Evolutionary conservation across 1,140 invertebrate species (phyloP).

Genomic region (Procambarus clarkii): DNA sequence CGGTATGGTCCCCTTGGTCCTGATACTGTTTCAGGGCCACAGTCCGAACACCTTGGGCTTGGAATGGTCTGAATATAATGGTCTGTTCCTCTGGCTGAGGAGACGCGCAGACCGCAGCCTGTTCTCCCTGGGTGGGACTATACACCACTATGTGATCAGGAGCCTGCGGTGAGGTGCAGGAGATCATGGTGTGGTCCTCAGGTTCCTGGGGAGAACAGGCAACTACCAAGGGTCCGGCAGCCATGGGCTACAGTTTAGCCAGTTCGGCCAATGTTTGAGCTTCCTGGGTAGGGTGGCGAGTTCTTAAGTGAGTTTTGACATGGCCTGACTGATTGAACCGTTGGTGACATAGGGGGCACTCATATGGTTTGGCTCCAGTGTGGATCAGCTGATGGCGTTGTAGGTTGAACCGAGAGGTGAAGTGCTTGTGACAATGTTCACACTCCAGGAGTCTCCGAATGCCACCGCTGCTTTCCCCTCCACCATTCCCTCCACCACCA

Average conservation of each 20-base stretch:
- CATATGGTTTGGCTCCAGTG: conserved; percentile 76
- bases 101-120: conserved; percentile 52
- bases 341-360: conserved; percentile 79
- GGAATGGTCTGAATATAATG: conserved; percentile 61
- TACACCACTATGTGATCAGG: conserved; percentile 51
- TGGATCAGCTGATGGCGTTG: conserved; percentile 73
- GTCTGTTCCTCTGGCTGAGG: conserved; percentile 59
- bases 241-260: conserved; percentile 63
- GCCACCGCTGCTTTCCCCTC: conserved; percentile 50
- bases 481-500: conserved; percentile 56
- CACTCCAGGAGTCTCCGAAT: conserved; percentile 72
- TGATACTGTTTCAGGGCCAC: conserved; percentile 59
- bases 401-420: conserved; percentile 73
- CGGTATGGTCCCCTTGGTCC: conserved; percentile 40
- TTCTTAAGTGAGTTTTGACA: conserved; percentile 71
- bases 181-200: conserved; percentile 30
- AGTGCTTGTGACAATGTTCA: conserved; percentile 74
- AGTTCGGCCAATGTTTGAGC: conserved; percentile 57
- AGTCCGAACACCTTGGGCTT: conserved; percentile 65
- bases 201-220: conserved; percentile 48
- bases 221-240: conserved; percentile 62
- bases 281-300: conserved; percentile 71
- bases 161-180: conserved; percentile 39
- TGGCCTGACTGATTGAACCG: conserved; percentile 79
- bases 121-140: conserved; percentile 50